Evolutionary conservation across 2,113 vertebrate genomes (phyloP).

Genomic region (Pseudopipra pipra): DNA sequence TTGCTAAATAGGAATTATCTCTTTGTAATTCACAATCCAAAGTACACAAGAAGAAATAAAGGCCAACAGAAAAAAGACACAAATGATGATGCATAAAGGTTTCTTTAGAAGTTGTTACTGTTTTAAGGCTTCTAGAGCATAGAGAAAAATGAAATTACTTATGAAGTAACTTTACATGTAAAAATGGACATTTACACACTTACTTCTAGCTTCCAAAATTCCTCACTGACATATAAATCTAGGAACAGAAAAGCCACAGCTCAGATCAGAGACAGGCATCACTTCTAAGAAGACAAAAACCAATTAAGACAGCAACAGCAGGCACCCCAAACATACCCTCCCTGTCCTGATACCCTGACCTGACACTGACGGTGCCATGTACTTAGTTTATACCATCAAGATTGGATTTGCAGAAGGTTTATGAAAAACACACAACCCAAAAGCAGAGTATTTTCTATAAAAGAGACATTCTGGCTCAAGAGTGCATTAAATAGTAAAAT

Average conservation of each 20-base stretch:
- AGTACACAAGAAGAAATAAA: neutral
- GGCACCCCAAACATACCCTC: accelerated
- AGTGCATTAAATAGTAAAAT: neutral
- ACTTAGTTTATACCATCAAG: neutral
- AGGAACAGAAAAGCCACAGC: neutral
- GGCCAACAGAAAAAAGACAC: neutral
- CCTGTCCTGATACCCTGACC: neutral
- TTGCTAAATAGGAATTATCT: neutral
- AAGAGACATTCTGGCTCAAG: neutral
- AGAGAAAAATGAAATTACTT: neutral
- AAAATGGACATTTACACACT: neutral
- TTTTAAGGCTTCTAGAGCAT: neutral
- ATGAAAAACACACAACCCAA: neutral
- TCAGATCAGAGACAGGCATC: neutral
- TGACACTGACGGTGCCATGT: accelerated
- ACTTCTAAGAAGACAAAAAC: neutral
- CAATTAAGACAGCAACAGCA: neutral
- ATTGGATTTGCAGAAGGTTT: neutral
- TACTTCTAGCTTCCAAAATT: neutral
- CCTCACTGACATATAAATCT: neutral
- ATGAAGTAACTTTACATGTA: neutral
- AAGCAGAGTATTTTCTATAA: neutral
- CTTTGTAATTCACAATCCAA: neutral
- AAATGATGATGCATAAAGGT: neutral
- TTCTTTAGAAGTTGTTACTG: neutral